Base-by-base conservation (phyloP, 2,113 vertebrate genomes). In the Cyphomyrus plagiostoma region DNA sequence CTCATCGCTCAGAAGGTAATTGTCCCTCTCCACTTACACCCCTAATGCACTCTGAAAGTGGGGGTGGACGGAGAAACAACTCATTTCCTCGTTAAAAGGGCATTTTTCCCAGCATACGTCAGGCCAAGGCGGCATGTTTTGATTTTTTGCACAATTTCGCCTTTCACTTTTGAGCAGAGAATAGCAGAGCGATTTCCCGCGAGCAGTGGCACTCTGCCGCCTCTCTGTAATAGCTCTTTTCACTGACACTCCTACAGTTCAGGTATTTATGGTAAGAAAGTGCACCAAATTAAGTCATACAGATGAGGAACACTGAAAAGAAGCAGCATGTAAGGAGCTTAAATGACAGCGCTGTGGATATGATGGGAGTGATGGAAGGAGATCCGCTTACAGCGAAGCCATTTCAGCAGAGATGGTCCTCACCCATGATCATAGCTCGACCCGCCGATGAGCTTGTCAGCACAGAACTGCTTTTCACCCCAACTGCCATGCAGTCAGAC, bases 11-110 rank as follows among this genome's bases (percentile, higher is more conserved):
- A 97, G 96, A 98, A 98, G 96, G 97, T 97, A 96, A 96, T 98
- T 97, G 94, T 96, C 96, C 95, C 95, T 91, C 94, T 96, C 96
- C 97, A 98, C 98, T 99, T 98, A 98, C 96, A 96, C 93, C 92
- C 91, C 96, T 98, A 99, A 98, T 99, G 97, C 97, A 97, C 97
- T 98, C 97, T 97, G 96, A 97, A 98, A 97, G 97, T 97, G 93
- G 95, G 95, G 96, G 95, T 10, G 35, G 77, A 26, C 96, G 96
- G 95, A 95, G 96, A 89, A 89, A 52, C 88, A 74, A 56, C 77
- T 96, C 94, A 94, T 96, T 96, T 97, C 94, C 94, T 96, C 96
- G 96, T 94, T 94, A 95, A 95, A 95, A 96, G 97, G 97, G 96
- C 96, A 97, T 97, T 96, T 97, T 95, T 48, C 92, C 95, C 96